Evolutionary conservation across 2,888 invertebrate species (phyloP).

Genomic region (Biston stratarius): DNA sequence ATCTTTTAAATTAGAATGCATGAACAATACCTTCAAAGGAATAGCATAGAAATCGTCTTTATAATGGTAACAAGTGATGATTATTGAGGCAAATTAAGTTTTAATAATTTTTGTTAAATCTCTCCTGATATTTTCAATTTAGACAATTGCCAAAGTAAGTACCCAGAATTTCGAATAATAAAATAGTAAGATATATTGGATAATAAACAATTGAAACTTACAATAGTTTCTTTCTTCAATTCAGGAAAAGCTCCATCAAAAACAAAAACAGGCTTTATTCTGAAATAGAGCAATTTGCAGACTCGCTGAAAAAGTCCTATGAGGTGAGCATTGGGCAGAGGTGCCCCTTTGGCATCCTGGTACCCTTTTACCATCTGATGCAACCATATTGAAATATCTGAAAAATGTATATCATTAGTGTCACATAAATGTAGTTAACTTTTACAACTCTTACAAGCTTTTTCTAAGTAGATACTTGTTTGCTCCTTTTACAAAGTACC

Average conservation of each 20-base stretch:
- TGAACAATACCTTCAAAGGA: too few species aligned
- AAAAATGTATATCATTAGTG: slow-evolving; percentile 20
- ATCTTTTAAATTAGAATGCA: neutral
- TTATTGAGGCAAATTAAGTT: too few species aligned
- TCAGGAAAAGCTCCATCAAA: slow-evolving; percentile 98
- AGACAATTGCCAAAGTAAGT: too few species aligned
- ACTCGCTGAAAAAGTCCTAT: slow-evolving; percentile 96
- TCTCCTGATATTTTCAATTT: too few species aligned
- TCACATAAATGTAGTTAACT: neutral
- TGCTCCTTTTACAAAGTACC: too few species aligned
- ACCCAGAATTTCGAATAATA: too few species aligned
- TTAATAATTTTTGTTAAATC: too few species aligned
- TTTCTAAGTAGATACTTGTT: neutral
- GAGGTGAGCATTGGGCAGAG: slow-evolving; percentile 96
- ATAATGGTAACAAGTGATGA: too few species aligned
- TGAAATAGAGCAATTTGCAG: slow-evolving; percentile 97
- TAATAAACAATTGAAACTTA: slow-evolving; percentile 80
- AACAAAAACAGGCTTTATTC: slow-evolving; percentile 98
- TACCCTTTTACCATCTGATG: slow-evolving; percentile 98
- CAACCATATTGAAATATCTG: slow-evolving; percentile 99
- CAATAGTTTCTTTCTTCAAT: slow-evolving; percentile 97
- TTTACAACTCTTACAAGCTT: neutral
- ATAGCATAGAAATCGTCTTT: too few species aligned
- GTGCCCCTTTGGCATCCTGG: slow-evolving; percentile 93
- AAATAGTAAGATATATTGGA: too few species aligned